Percentiles rank a stretch among this genome's conserved stretches.
Conservation (phyloP, 2,888 invertebrate genomes). For the Synanthedon andrenaeformis region DNA sequence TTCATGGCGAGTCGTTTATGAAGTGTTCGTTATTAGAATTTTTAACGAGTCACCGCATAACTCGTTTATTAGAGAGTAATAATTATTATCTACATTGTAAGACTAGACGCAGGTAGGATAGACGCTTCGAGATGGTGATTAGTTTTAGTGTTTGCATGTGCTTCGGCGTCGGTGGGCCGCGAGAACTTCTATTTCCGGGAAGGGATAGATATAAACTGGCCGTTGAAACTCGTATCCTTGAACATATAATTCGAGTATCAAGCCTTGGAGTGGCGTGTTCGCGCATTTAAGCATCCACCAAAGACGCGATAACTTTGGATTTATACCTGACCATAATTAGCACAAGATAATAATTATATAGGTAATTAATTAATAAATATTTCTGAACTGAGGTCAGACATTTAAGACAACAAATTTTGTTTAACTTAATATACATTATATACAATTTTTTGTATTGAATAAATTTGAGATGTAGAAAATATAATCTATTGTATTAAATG, state of each 20-base stretch:
- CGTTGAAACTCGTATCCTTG: slow-evolving; percentile 29
- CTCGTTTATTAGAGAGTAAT: background rate
- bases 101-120: background rate
- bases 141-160: slow-evolving; percentile 13
- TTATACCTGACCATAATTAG: too few species aligned
- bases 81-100: background rate
- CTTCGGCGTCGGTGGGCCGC: slow-evolving; percentile 5
- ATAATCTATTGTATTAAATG: too few species aligned
- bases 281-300: background rate
- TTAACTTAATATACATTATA: too few species aligned
- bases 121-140: slow-evolving; percentile 13
- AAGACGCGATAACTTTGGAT: too few species aligned
- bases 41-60: background rate
- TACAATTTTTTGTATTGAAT: too few species aligned
- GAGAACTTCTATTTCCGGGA: slow-evolving; percentile 37
- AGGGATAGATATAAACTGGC: slow-evolving; percentile 45
- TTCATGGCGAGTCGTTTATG: slow-evolving; percentile 16
- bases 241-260: slow-evolving; percentile 24
- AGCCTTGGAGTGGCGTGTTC: background rate
- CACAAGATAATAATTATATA: too few species aligned
- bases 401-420: too few species aligned
- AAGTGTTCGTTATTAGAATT: slow-evolving; percentile 20
- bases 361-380: too few species aligned
- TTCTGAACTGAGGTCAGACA: too few species aligned
- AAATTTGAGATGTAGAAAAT: too few species aligned